A percentile compares a stretch with the other conserved stretches of the same genome.
Evolutionary conservation across 2,888 invertebrate genomes (phyloP).

Genomic region (Entomobrya multifasciata): DNA sequence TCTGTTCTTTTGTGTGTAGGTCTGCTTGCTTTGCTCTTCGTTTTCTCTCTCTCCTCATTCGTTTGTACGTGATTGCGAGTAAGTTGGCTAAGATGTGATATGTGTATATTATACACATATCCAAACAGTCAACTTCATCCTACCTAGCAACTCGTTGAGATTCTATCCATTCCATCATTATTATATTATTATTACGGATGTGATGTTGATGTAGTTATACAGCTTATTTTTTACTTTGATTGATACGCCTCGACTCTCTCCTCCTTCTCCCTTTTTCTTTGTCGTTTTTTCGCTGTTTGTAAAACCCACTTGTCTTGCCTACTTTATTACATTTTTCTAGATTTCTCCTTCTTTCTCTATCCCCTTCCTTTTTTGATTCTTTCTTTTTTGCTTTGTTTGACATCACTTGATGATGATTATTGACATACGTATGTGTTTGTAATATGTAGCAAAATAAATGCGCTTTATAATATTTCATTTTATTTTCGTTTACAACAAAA

Average conservation of each 20-base stretch:
- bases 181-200: conserved; percentile 40
- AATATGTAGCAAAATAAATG: not conserved
- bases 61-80: conserved; percentile 50
- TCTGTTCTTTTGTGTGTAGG: conserved; percentile 36
- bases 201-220: conserved; percentile 40
- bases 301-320: not conserved
- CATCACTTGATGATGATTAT: conserved; percentile 30
- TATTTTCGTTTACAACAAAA: too few relatives aligned
- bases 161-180: conserved; percentile 42
- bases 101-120: too few relatives aligned
- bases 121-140: conserved; percentile 10
- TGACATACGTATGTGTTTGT: not conserved
- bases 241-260: conserved; percentile 12
- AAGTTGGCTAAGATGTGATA: conserved; percentile 1
- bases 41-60: not conserved
- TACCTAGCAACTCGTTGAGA: conserved; percentile 11
- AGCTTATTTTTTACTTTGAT: conserved; percentile 42
- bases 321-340: conserved; percentile 29
- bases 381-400: conserved; percentile 23
- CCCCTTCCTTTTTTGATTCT: not conserved
- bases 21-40: not conserved
- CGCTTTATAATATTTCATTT: not conserved
- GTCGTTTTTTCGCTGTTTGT: not conserved
- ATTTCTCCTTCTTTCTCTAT: not conserved
- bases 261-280: not conserved